phyloP scores from a whole-genome alignment of 2,888 invertebrate species.

The Synanthedon myopaeformis region DNA sequence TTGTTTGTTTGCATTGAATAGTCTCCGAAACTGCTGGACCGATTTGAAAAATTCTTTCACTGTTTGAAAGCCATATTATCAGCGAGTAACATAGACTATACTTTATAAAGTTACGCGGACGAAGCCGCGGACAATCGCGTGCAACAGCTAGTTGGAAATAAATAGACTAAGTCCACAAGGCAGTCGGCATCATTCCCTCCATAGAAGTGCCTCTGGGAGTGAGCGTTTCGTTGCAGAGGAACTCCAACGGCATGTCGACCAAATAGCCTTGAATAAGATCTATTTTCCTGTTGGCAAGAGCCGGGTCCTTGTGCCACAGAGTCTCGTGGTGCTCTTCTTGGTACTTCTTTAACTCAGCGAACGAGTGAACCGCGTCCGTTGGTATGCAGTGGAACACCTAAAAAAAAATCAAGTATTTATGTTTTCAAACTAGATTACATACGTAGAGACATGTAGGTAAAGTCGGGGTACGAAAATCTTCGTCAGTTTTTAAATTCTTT shows the following conservation, averaged over 20 bases:
- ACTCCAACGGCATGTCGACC: conserved; percentile 89
- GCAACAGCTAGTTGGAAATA: too few relatives aligned
- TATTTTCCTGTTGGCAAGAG: conserved; percentile 78
- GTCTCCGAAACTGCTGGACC: too few relatives aligned
- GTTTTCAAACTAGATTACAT: too few relatives aligned
- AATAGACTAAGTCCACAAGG: conserved; percentile 84
- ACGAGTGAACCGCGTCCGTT: conserved; percentile 81
- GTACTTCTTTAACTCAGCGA: conserved; percentile 81
- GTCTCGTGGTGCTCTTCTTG: conserved; percentile 75
- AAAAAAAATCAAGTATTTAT: conserved; percentile 8
- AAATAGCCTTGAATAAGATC: conserved; percentile 85
- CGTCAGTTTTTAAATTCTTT: too few relatives aligned
- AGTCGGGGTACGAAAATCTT: too few relatives aligned
- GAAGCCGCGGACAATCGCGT: too few relatives aligned
- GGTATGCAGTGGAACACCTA: conserved; percentile 92
- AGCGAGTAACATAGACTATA: too few relatives aligned
- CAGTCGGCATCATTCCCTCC: conserved; percentile 92
- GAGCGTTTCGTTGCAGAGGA: conserved; percentile 87
- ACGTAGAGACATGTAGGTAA: too few relatives aligned
- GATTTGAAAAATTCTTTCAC: too few relatives aligned
- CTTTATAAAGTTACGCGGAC: too few relatives aligned
- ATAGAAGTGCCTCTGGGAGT: conserved; percentile 86
- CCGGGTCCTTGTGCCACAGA: conserved; percentile 79
- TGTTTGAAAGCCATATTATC: too few relatives aligned
- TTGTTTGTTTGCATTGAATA: too few relatives aligned